Conservation (phyloP, 2,888 invertebrate genomes). For the Pandemis heparana region DNA sequence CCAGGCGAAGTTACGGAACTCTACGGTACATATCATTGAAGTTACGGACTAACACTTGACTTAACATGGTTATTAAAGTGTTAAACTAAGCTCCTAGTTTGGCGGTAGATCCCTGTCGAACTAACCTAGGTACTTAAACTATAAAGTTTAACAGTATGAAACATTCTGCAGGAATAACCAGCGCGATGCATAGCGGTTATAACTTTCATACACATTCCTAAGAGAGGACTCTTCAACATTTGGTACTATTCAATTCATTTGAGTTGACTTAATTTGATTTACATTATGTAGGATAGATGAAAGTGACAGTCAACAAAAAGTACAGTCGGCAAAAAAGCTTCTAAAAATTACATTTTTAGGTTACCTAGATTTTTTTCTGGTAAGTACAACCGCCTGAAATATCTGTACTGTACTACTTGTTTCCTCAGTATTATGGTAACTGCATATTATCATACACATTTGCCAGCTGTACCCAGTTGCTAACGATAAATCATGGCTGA, state of each 20-base stretch:
- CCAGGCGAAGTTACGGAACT: too few species aligned
- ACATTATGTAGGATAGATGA: too few species aligned
- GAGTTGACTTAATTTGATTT: too few species aligned
- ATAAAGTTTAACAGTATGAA: neutral
- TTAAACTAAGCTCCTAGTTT: slow-evolving; percentile 9
- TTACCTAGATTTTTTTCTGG: too few species aligned
- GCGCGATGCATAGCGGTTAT: neutral
- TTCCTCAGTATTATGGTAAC: slow-evolving; percentile 5
- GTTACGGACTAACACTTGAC: neutral
- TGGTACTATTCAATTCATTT: too few species aligned
- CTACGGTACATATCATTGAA: neutral
- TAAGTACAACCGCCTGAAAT: too few species aligned
- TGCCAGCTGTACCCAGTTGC: slow-evolving; percentile 28
- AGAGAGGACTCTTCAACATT: too few species aligned
- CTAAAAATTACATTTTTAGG: too few species aligned
- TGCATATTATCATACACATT: neutral
- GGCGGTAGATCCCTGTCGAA: neutral
- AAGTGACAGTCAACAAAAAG: too few species aligned
- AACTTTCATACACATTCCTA: too few species aligned
- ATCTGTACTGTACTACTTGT: neutral
- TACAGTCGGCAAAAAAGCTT: too few species aligned
- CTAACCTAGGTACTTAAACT: neutral
- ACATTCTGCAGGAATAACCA: neutral
- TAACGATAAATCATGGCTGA: slow-evolving; percentile 29
- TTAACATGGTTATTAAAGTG: slow-evolving; percentile 15